phyloP scores from a whole-genome alignment of 2,113 vertebrate species.

The Rhagologus leucostigma region DNA sequence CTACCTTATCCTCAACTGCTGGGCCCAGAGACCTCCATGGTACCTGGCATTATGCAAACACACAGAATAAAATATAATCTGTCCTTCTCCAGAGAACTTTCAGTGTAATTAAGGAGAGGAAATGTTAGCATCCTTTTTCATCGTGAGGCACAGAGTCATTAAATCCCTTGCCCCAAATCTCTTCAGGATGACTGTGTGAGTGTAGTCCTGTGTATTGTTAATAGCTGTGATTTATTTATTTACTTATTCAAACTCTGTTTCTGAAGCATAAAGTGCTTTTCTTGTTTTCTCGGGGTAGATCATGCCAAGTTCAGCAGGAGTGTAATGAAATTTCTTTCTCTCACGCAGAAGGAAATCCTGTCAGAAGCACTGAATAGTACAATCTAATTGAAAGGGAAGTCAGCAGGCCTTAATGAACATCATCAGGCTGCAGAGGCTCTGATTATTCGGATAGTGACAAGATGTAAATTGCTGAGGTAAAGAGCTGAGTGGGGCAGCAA shows the following conservation, averaged over 20 bases:
- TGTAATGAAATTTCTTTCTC: neutral
- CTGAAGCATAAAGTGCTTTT: neutral
- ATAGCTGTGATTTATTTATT: neutral
- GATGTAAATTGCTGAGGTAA: neutral
- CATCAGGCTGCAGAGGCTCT: neutral
- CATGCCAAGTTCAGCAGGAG: neutral
- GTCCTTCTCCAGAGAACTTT: neutral
- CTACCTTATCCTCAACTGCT: neutral
- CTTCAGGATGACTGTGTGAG: neutral
- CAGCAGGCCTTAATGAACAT: constrained; percentile 6
- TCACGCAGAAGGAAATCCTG: neutral
- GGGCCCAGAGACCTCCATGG: neutral
- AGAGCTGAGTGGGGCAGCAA: neutral
- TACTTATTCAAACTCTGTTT: neutral
- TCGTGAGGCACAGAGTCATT: neutral
- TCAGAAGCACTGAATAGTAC: neutral
- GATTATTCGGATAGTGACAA: neutral
- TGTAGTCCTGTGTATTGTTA: neutral
- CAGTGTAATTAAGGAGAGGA: neutral
- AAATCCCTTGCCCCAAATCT: neutral
- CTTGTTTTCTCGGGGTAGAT: neutral
- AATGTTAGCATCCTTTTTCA: neutral
- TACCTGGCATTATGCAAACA: neutral
- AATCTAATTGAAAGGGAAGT: neutral
- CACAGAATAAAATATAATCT: neutral